Conservation (phyloP, 1,140 invertebrate species). For the Conus ventricosus region DNA sequence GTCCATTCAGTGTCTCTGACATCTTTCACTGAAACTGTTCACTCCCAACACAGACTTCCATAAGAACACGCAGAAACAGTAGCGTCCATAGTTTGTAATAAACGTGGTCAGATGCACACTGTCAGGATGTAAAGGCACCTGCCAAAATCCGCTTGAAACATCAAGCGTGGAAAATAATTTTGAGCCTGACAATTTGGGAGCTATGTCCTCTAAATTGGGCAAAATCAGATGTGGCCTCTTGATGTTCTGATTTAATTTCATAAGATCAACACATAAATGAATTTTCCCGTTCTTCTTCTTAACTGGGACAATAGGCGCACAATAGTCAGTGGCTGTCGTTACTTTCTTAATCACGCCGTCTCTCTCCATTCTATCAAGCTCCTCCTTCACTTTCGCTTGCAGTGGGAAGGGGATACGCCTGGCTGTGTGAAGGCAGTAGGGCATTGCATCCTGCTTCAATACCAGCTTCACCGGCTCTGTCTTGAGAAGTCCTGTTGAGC, state of each 20-base stretch:
- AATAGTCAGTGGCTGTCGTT: constrained; percentile 52
- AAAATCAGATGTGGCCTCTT: constrained; percentile 20
- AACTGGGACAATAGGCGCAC: constrained; percentile 55
- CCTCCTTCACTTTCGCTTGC: constrained; percentile 55
- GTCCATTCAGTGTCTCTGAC: not conserved
- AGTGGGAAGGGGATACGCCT: constrained; percentile 64
- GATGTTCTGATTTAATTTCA: constrained; percentile 32
- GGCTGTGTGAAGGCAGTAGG: constrained; percentile 50
- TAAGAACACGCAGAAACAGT: constrained; percentile 70
- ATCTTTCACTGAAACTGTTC: constrained; percentile 50
- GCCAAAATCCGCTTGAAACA: constrained; percentile 38
- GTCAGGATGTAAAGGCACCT: constrained; percentile 34
- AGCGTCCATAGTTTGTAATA: constrained; percentile 71
- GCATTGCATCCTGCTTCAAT: constrained; percentile 37
- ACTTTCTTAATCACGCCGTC: constrained; percentile 53
- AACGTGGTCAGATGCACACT: constrained; percentile 46
- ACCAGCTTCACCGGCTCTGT: constrained; percentile 47
- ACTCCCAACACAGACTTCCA: constrained; percentile 64
- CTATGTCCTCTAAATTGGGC: constrained; percentile 43
- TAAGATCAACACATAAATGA: constrained; percentile 61
- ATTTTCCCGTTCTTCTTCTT: constrained; percentile 46
- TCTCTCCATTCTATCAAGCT: constrained; percentile 63
- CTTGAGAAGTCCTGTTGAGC: not conserved
- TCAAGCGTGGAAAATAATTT: constrained; percentile 52
- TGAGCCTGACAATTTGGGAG: constrained; percentile 60